Conservation (phyloP, 2,888 invertebrate genomes). For the Netelia virgata region DNA sequence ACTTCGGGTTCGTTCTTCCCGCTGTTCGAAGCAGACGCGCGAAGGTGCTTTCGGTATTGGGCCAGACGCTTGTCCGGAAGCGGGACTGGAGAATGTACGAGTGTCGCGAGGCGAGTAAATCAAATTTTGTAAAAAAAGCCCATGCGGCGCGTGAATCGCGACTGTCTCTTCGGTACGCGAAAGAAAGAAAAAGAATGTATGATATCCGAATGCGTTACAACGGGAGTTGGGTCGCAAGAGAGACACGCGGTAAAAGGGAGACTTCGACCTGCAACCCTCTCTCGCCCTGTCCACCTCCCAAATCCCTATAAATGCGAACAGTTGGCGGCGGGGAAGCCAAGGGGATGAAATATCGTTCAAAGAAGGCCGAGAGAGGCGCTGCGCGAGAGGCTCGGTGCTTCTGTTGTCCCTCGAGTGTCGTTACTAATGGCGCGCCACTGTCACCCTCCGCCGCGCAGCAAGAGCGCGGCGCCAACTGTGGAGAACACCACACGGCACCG, state of each 20-base stretch:
- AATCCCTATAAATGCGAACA: slow-evolving; percentile 78
- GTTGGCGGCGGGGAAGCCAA: slow-evolving; percentile 60
- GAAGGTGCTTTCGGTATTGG: slow-evolving; percentile 12
- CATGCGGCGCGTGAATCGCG: slow-evolving; percentile 71
- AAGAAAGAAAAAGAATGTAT: slow-evolving; percentile 48
- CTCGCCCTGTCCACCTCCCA: slow-evolving; percentile 2
- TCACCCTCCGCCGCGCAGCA: slow-evolving; percentile 60
- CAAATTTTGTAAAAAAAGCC: slow-evolving; percentile 82
- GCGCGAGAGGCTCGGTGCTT: slow-evolving; percentile 50
- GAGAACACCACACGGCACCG: neutral
- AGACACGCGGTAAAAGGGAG: slow-evolving; percentile 42
- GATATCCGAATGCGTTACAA: slow-evolving; percentile 54
- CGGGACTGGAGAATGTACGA: slow-evolving; percentile 77
- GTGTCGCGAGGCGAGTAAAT: slow-evolving; percentile 83
- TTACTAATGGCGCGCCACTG: slow-evolving; percentile 76
- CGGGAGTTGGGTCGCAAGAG: slow-evolving; percentile 14
- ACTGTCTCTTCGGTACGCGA: slow-evolving; percentile 65
- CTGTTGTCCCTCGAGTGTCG: slow-evolving; percentile 78
- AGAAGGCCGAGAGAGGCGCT: slow-evolving; percentile 54
- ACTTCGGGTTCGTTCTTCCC: neutral
- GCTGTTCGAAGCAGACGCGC: slow-evolving; percentile 3
- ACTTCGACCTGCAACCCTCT: slow-evolving; percentile 42
- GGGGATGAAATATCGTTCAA: slow-evolving; percentile 68
- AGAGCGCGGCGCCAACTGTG: slow-evolving; percentile 41
- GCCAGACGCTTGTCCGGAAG: slow-evolving; percentile 4